These are phyloP conservation scores for Potorous gilbertii DNA, from an alignment of 2,797 vertebrate genomes.

Conservation along the genomic window DNA sequence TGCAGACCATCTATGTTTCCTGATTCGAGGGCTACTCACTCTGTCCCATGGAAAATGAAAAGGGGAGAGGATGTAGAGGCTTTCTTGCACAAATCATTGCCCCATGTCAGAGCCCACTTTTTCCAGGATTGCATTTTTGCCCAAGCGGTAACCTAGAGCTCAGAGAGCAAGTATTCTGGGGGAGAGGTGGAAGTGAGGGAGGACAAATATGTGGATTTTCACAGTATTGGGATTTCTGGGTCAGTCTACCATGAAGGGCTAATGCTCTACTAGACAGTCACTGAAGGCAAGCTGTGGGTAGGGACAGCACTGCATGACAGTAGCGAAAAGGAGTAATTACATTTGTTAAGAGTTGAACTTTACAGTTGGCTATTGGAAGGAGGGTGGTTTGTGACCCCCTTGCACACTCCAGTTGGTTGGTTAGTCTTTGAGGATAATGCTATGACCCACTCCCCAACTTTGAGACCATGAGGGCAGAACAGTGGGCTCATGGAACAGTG, in stretches of 20 bases:
- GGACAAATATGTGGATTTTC: background rate
- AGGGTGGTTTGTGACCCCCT: background rate
- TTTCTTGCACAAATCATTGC: background rate
- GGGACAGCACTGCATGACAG: background rate
- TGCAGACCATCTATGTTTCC: background rate
- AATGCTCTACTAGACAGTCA: background rate
- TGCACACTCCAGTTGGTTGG: background rate
- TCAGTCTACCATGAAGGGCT: background rate
- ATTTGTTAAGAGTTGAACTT: background rate
- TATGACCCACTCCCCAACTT: background rate
- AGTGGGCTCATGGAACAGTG: background rate
- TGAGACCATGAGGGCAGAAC: background rate
- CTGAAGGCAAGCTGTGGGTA: background rate
- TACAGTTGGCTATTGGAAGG: background rate
- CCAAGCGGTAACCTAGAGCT: background rate
- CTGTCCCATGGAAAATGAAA: background rate
- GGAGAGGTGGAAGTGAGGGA: background rate
- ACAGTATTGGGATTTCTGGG: background rate
- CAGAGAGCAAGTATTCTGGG: background rate
- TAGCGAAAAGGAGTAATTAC: background rate
- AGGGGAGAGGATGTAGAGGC: background rate
- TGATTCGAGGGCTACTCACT: background rate
- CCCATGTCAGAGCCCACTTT: background rate
- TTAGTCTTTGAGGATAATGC: background rate
- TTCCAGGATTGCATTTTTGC: background rate